Conservation (phyloP, 2,797 vertebrate species). For the Sebastes elongatus region DNA sequence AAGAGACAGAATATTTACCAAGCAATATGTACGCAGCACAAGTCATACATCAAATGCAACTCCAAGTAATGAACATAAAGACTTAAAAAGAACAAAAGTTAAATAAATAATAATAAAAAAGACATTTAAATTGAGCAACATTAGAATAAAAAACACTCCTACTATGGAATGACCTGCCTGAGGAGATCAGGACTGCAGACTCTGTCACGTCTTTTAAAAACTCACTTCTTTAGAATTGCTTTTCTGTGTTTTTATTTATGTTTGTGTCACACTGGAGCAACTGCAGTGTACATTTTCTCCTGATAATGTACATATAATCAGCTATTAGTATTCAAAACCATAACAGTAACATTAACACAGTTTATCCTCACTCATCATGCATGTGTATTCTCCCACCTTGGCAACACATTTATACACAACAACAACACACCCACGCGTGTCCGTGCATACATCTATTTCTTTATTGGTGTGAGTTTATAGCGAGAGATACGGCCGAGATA, state of each 20-base stretch:
- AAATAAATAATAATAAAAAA: too few species aligned
- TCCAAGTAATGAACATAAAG: too few species aligned
- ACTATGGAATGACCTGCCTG: too few species aligned
- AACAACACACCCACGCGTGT: neutral
- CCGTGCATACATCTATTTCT: constrained; percentile 2
- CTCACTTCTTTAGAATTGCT: too few species aligned
- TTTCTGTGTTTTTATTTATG: too few species aligned
- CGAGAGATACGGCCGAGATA: constrained; percentile 35
- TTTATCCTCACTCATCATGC: neutral
- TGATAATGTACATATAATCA: neutral
- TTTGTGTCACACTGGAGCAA: neutral
- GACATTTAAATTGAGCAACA: too few species aligned
- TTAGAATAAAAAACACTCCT: neutral
- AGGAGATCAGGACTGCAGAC: too few species aligned
- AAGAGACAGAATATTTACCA: too few species aligned
- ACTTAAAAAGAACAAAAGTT: too few species aligned
- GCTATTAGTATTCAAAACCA: neutral
- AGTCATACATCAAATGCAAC: too few species aligned
- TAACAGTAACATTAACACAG: neutral
- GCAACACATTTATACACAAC: neutral
- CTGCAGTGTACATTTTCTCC: neutral
- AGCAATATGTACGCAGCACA: too few species aligned
- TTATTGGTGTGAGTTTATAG: constrained; percentile 44
- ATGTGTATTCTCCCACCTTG: neutral
- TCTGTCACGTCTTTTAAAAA: too few species aligned